Evolutionary conservation across 2,888 invertebrate species (phyloP), one percentile per base, ranked within the genome.

Genomic region (Mimumesa dahlbomi): DNA sequence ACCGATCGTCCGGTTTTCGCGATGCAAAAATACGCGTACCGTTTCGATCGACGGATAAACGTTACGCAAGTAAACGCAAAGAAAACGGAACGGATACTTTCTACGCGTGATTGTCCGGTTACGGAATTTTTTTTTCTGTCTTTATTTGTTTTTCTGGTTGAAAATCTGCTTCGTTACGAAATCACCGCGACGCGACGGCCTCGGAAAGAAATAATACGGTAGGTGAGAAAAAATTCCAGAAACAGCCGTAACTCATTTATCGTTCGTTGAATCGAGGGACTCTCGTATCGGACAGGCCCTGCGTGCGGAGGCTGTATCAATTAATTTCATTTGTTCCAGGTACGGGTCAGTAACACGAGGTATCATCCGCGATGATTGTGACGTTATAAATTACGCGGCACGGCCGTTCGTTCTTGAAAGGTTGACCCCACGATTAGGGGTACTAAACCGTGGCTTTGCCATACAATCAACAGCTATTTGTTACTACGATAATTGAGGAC

Each of bases 361-460:
- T 58, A 50, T 29, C 58, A 38, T 52, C 57, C 59, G 56, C 73
- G 69, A 73, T 66, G 70, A 77, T 79, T 68, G 72, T 58, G 72
- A 70, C 77, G 79, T 75, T 71, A 73, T 79, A 79, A 79, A 79
- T 79, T 79, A 73, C 73, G 58, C 68, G 54, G 58, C 69, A 59
- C 66, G 62, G 62, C 57, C 70, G 65, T 73, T 69, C 62, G 67
- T 54, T 75, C 54, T 66, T 64, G 59, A 59, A 67, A 54, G 63
- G 61, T 71, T 68, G 66, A 66, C 66, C 75, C 68, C 63, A 25
- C 69, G 79, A 77, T 74, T 76, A 67, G 70, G 46, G 71, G 73
- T 40, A 67, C 64, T 73, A 75, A 75, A 75, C 57, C 71, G 69
- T 25, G 62, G 48, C 61, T 48, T 70, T 65, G 64, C 59, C 14